Percentiles rank a stretch among this genome's conserved stretches.
These are phyloP conservation scores for Poecilia velifera DNA, from an alignment of 2,797 vertebrate species.

Conservation along the genomic window DNA sequence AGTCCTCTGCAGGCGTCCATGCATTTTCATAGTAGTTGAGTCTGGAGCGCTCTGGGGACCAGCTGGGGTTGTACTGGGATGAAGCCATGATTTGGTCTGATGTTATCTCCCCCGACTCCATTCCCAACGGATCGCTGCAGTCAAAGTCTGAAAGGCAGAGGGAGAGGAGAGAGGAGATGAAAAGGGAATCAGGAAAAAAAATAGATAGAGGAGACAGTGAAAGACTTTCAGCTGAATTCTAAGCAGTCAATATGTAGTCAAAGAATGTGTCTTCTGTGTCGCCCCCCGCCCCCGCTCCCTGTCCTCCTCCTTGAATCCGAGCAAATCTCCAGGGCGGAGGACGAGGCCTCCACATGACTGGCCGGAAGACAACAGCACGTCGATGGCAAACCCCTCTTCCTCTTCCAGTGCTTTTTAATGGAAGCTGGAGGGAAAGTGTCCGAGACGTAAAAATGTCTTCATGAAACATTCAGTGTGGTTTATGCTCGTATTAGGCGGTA, in stretches of 20 bases:
- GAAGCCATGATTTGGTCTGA: slow-evolving; percentile 94
- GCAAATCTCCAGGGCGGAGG: slow-evolving; percentile 53
- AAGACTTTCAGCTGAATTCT: slow-evolving; percentile 33
- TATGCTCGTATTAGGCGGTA: slow-evolving; percentile 52
- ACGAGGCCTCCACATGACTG: slow-evolving; percentile 42
- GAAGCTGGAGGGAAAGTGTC: slow-evolving; percentile 62
- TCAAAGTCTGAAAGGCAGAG: slow-evolving; percentile 85
- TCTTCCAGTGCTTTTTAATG: slow-evolving; percentile 64
- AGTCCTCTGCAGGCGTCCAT: slow-evolving; percentile 95
- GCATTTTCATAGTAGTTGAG: slow-evolving; percentile 97
- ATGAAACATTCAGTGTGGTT: slow-evolving; percentile 77
- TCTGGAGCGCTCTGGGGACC: slow-evolving; percentile 94
- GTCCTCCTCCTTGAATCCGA: slow-evolving; percentile 31
- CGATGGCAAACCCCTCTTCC: slow-evolving; percentile 56
- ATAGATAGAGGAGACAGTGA: slow-evolving; percentile 8
- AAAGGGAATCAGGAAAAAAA: slow-evolving; percentile 1
- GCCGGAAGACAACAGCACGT: slow-evolving; percentile 50
- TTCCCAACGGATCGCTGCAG: slow-evolving; percentile 92
- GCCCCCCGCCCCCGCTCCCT: no score
- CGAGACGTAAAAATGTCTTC: slow-evolving; percentile 68
- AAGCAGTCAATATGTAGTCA: slow-evolving; percentile 26
- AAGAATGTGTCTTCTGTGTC: slow-evolving; percentile 38
- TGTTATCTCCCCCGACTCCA: slow-evolving; percentile 96
- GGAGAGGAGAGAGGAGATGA: slow-evolving; percentile 1
- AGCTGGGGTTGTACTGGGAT: slow-evolving; percentile 93